Conservation (phyloP, 2,888 invertebrate genomes). For the Athrips mouffetella region DNA sequence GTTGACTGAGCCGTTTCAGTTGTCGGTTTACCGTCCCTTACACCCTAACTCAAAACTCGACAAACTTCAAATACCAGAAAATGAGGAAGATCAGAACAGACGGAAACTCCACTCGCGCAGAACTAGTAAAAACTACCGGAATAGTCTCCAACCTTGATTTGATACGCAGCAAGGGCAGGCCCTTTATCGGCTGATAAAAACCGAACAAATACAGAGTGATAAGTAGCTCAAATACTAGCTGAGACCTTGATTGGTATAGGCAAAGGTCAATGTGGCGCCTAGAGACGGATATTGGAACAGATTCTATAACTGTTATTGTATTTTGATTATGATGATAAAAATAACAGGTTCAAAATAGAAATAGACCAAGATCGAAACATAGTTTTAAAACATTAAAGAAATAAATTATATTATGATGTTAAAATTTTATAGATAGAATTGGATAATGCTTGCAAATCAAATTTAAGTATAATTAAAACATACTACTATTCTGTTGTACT, state of each 20-base stretch:
- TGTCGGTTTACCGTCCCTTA: no score
- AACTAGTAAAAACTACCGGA: constrained; percentile 53
- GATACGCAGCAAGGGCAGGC: constrained; percentile 56
- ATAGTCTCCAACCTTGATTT: constrained; percentile 45
- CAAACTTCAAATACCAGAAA: constrained; percentile 22
- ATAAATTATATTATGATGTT: no score
- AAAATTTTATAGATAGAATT: no score
- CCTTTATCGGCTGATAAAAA: constrained; percentile 66
- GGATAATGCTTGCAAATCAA: no score
- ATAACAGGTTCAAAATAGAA: no score
- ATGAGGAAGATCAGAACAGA: constrained; percentile 52
- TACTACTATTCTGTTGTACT: no score
- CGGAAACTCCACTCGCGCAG: constrained; percentile 57
- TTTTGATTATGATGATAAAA: background rate
- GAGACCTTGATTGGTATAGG: constrained; percentile 32
- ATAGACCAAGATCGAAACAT: no score
- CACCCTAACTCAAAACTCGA: background rate
- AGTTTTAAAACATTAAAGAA: no score
- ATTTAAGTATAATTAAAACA: no score
- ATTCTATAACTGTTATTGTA: background rate
- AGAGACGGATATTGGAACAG: background rate
- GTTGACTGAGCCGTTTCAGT: no score
- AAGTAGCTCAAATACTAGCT: constrained; percentile 32
- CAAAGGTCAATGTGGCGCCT: constrained; percentile 58
- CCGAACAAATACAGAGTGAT: constrained; percentile 49